Percentiles rank a stretch among this genome's conserved stretches.
phyloP scores from a whole-genome alignment of 2,113 vertebrate species.

The Petromus typicus region DNA sequence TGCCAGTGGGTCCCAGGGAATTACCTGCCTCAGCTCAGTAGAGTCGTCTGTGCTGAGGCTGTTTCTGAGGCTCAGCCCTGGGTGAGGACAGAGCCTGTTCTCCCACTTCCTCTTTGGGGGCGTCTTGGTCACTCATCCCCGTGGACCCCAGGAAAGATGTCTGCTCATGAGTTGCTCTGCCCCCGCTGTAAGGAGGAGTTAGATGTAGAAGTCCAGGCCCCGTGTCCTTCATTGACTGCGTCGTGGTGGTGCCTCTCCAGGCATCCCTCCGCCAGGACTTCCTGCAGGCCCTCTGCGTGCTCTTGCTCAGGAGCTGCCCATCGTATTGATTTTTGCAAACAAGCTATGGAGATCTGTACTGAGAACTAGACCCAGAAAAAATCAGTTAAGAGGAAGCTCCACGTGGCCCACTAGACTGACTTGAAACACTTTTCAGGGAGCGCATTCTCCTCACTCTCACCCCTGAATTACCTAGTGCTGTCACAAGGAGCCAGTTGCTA shows the following conservation, averaged over 20 bases:
- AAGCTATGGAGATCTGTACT: neutral
- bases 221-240: neutral
- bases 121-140: neutral
- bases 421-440: neutral
- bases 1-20: neutral
- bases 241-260: neutral
- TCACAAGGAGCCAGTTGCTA: neutral
- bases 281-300: neutral
- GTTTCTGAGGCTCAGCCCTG: neutral
- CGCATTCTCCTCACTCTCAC: neutral
- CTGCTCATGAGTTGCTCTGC: neutral
- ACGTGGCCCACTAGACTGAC: neutral
- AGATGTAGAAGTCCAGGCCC: no score
- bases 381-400: neutral
- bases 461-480: neutral
- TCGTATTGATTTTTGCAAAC: neutral
- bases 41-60: neutral
- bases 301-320: neutral
- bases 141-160: neutral
- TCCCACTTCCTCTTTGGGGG: neutral
- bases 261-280: neutral
- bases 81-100: accelerated
- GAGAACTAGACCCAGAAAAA: neutral
- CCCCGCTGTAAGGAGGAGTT: neutral
- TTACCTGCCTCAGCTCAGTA: neutral